Percentiles rank a stretch among this genome's conserved stretches.
phyloP scores from a whole-genome alignment of 2,888 invertebrate species.

The Conistra vaccinii region DNA sequence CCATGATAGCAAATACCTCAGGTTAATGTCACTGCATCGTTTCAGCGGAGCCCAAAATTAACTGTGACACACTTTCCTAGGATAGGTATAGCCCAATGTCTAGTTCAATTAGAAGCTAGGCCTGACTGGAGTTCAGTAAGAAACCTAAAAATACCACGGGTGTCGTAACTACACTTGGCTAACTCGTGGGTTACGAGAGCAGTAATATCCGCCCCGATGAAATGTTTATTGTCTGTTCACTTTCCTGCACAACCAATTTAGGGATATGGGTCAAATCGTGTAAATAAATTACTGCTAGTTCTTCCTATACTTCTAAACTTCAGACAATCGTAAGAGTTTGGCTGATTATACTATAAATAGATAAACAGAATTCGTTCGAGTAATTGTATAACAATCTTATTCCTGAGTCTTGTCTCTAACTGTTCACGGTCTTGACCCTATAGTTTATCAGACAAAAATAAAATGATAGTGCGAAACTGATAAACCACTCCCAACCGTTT shows the following conservation, averaged over 20 bases:
- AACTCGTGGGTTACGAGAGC: constrained; percentile 47
- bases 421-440: constrained; percentile 19
- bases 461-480: neutral
- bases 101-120: constrained; percentile 78
- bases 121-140: constrained; percentile 33
- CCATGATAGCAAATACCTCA: constrained; percentile 73
- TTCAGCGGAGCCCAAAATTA: constrained; percentile 67
- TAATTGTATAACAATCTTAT: neutral
- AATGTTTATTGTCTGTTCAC: constrained; percentile 66
- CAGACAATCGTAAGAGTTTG: constrained; percentile 3
- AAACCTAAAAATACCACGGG: constrained; percentile 39
- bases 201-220: constrained; percentile 63
- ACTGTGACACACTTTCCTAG: constrained; percentile 79
- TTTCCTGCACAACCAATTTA: constrained; percentile 53
- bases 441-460: constrained; percentile 9
- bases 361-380: neutral
- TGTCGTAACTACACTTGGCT: constrained; percentile 58
- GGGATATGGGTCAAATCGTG: constrained; percentile 58
- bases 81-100: constrained; percentile 81
- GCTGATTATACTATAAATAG: constrained; percentile 7
- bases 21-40: constrained; percentile 72
- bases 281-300: constrained; percentile 46
- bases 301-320: constrained; percentile 17
- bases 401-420: neutral
- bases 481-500: neutral